Base-by-base conservation (phyloP, 2,888 invertebrate genomes). In the Caenorhabditis imperialis region DNA sequence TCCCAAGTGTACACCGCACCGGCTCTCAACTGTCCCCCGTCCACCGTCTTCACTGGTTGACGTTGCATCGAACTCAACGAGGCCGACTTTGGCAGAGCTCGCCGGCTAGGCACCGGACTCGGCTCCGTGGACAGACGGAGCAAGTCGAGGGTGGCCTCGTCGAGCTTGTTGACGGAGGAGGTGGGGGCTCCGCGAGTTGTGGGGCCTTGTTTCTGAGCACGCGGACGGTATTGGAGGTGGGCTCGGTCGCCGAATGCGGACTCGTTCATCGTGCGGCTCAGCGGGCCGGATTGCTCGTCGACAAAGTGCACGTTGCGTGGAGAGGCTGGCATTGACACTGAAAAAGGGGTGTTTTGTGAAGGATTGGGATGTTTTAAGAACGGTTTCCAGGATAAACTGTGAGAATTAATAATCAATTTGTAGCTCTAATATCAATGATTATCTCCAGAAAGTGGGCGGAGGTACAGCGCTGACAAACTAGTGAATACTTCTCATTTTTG, bases 131-230 rank as follows among this genome's bases (percentile, higher is more conserved):
- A 81, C 50, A 86, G 76, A 48, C 82, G 73, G 53, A 86, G 75
- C 48, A 86, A 72, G 62, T 86, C 85, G 10, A 82, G 72, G 23
- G 86, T 84, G 7, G 86, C 86, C 47, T 83, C 84, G 67, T 86
- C 86, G 38, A 86, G 69, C 25, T 79, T 75, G 35, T 53, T 79
- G 18, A 81, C 65, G 6, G 82, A 80, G 18, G 76, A 71, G 5
- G 51, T 61, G 38, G 69, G 65, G 30, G 70, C 70, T 33, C 75
- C 70, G n/a, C 75, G 74, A n/a, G 72, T 63, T 23, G 61, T 62
- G n/a, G 80, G 77, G 10, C 78, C 77, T 4, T 55, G 57, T 47
- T 65, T 69, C n/a, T 58, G 48, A 25, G 73, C 76, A 30, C 80
- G 58, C 57, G 80, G 78, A 48, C 81, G 72, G 48, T 80, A 78